Evolutionary conservation across 2,888 invertebrate species (phyloP).

Genomic region (Leptura quadrifasciata): DNA sequence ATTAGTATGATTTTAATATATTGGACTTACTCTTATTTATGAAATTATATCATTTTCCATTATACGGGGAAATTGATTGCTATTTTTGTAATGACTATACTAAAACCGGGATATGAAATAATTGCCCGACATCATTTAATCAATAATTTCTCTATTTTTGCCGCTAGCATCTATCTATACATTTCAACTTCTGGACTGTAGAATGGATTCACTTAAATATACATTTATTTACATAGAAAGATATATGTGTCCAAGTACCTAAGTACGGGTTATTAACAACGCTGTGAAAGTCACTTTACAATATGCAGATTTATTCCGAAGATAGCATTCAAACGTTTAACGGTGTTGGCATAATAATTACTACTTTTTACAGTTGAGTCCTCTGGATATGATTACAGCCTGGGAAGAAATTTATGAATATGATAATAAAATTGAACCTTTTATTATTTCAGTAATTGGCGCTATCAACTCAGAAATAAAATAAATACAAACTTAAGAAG

Average conservation of each 20-base stretch:
- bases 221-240: not conserved
- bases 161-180: not conserved
- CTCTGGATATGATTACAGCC: not conserved
- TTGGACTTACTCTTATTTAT: no score
- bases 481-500: no score
- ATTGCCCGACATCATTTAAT: slow-evolving; percentile 3
- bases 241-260: not conserved
- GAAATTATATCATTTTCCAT: no score
- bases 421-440: not conserved
- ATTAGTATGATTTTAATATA: not conserved
- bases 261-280: not conserved
- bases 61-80: no score
- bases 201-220: not conserved
- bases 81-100: not conserved
- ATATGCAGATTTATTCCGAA: not conserved
- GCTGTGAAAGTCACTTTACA: not conserved
- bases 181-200: not conserved
- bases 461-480: no score
- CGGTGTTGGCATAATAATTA: not conserved
- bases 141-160: slow-evolving; percentile 17
- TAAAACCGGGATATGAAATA: not conserved
- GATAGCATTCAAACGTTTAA: slow-evolving; percentile 4
- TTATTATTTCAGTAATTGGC: no score
- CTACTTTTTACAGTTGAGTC: not conserved
- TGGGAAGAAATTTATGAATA: slow-evolving; percentile 3